Evolutionary conservation across 2,888 invertebrate genomes (phyloP), one percentile per base, ranked within the genome.

Genomic region (Drosophila prostipennis): DNA sequence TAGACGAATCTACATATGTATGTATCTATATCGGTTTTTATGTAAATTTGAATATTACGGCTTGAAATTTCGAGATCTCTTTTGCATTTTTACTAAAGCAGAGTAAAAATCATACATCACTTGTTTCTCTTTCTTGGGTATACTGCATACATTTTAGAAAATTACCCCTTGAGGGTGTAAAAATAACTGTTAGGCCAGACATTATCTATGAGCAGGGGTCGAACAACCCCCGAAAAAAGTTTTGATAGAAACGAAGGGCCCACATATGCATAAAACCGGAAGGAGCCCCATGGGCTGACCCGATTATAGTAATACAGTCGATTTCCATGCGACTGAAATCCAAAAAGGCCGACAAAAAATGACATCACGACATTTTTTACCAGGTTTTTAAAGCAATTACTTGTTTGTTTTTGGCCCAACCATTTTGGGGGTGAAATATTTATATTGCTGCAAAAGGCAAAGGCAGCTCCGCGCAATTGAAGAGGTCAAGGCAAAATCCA

Each of bases 231-330:
- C n/a, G 6, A 32, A 58, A 56, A 46, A 32, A 29, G 7, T 13
- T 53, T 19, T 26, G 32, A 58, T 56, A 56, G 39, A 16, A 58
- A 55, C 26, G n/a, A 23, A 23, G 13, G 40, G 29, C 19, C 37
- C 37, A 58, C 56, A 56, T 58, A 32, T 55, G 57, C 57, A 58
- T 56, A 40, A 40, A 56, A 40, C 11, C 11, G 40, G 32, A 55
- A 19, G 29, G 56, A 32, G 56, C 39, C 56, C 39, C 39, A 39
- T 39, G 32, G 37, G 39, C 19, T 55, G 56, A 58, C 57, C 56
- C 55, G 55, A 56, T 55, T 58, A 39, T 56, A 23, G 19, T 32
- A 39, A 29, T n/a, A 39, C n/a, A 6, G 36, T 37, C 53, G 54
- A 37, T 55, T 57, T 55, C 16, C n/a, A 56, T 39, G 39, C 39